phyloP scores from a whole-genome alignment of 2,888 invertebrate genomes.

The Prosapia bicincta region DNA sequence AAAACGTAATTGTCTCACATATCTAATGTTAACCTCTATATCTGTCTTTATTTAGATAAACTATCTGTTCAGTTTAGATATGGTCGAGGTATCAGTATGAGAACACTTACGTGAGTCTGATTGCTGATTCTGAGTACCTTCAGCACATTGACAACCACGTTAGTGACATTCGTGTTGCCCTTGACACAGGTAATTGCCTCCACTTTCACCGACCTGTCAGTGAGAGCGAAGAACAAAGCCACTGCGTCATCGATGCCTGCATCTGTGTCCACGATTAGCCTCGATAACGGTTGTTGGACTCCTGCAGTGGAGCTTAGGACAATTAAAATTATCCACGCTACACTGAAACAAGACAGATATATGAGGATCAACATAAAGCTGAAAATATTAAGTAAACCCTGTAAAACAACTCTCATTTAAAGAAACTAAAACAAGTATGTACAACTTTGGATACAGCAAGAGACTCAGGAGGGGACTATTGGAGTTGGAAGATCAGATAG shows the following conservation, averaged over 20 bases:
- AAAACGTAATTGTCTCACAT: too few relatives aligned
- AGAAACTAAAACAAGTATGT: too few relatives aligned
- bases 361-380: too few relatives aligned
- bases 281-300: background rate
- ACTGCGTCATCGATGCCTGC: constrained; percentile 51
- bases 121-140: constrained; percentile 48
- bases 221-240: constrained; percentile 47
- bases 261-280: constrained; percentile 50
- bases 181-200: constrained; percentile 55
- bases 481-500: too few relatives aligned
- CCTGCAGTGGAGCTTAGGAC: background rate
- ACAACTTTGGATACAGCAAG: too few relatives aligned
- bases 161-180: constrained; percentile 51
- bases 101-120: constrained; percentile 41
- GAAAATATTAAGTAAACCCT: too few relatives aligned
- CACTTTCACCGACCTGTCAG: constrained; percentile 44
- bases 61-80: too few relatives aligned
- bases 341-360: background rate
- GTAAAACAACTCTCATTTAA: too few relatives aligned
- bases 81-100: too few relatives aligned
- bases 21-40: too few relatives aligned
- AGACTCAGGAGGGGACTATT: too few relatives aligned
- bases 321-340: background rate
- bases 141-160: constrained; percentile 51
- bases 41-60: too few relatives aligned